These are phyloP conservation scores for Ceratina australensis DNA, from an alignment of 1,140 invertebrate species.

Conservation along the genomic window DNA sequence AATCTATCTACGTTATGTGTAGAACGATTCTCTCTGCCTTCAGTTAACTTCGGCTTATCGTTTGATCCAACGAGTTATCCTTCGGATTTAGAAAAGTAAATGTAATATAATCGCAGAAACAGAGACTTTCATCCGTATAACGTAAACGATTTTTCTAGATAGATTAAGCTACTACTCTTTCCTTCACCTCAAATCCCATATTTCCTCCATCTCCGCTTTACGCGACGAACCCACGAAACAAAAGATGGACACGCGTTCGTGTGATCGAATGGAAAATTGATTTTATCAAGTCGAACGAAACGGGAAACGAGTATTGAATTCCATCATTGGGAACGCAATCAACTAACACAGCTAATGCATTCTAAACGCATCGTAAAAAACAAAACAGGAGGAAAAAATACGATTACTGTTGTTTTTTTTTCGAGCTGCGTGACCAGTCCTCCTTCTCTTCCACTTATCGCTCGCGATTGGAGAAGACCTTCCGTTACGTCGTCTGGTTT, in stretches of 20 bases:
- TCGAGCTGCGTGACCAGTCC: neutral
- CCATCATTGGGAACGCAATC: neutral
- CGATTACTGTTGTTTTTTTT: neutral
- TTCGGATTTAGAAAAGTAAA: neutral
- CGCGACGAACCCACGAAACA: neutral
- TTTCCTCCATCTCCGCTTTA: too few species aligned
- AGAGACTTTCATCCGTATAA: too few species aligned
- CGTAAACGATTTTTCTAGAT: too few species aligned
- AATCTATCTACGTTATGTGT: constrained; percentile 56
- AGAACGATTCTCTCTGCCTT: neutral
- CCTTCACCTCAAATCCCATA: too few species aligned
- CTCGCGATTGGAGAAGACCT: neutral
- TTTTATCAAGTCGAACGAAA: neutral
- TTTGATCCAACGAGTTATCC: neutral
- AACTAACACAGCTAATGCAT: neutral
- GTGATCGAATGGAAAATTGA: neutral
- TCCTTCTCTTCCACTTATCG: constrained; percentile 25
- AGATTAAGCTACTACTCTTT: too few species aligned
- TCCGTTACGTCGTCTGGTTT: constrained; percentile 13
- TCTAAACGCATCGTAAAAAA: neutral
- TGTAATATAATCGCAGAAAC: too few species aligned
- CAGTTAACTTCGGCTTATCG: neutral
- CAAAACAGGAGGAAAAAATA: neutral
- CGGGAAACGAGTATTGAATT: neutral
- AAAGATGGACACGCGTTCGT: too few species aligned